Evolutionary conservation across 2,113 vertebrate species (phyloP), one percentile per base, ranked within the genome.

Genomic region (Carettochelys insculpta): DNA sequence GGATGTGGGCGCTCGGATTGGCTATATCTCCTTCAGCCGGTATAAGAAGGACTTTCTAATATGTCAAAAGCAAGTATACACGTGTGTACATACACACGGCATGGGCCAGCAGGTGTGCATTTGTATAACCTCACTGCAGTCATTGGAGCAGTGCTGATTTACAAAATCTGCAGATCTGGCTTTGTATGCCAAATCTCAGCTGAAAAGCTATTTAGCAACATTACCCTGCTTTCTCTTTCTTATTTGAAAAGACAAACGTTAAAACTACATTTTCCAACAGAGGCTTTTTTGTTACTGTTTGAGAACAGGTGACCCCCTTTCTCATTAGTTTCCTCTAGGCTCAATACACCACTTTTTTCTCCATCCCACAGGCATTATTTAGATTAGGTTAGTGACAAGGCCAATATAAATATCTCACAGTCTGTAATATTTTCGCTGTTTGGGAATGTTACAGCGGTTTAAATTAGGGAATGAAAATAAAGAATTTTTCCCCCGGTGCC

Each of bases 1-100:
- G 86, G 80, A 51, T 29, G 8, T 45, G 38, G 61, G 50, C 50
- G 50, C 61, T 92, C 56, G 77, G 11, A 56, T 91, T n/a, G 80
- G 14, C 52, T 90, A 61, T 45, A 51, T 58, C 34, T 86, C 68
- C 34, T 65, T 9, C 48, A 61, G 48, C 31, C 43, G 73, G 7
- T 77, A 11, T 25, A 89, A 77, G 85, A 68, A 77, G 82, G 34
- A 4, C 6, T 88, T 86, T 80, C 34, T 93, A 41, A 10, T 75
- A 82, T 51, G 47, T 84, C 80, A 77, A 31, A 68, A 8, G 38
- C 38, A 48, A 27, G 20, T 89, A 38, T 53, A 89, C n/a, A 45
- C 84, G 68, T n/a, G 80, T 34, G 48, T 53, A 11, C 11, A 29
- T 1, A 0, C 51, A 19, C 0, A 1, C 38, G 80, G 12, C 0